These are phyloP conservation scores for Parambassis ranga DNA, from an alignment of 2,797 vertebrate genomes.

Conservation along the genomic window DNA sequence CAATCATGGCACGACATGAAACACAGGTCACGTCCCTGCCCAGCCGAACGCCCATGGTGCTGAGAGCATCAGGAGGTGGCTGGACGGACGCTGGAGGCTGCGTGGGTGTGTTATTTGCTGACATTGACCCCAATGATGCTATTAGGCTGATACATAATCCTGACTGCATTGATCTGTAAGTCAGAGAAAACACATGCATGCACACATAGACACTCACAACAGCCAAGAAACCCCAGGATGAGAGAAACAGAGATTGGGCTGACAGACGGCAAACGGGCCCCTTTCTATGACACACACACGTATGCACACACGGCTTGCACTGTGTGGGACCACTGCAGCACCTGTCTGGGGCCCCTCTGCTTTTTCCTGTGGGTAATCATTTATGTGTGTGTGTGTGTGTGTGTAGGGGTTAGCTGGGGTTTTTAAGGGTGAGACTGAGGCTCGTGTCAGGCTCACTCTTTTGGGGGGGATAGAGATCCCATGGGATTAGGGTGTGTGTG, in stretches of 20 bases:
- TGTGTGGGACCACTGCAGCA: constrained; percentile 58
- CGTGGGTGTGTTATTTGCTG: constrained; percentile 40
- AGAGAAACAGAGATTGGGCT: constrained; percentile 48
- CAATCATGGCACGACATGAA: constrained; percentile 23
- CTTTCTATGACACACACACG: constrained; percentile 28
- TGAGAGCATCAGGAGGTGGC: neutral
- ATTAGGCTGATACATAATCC: constrained; percentile 76
- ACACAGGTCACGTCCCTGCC: constrained; percentile 12
- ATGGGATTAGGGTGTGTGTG: constrained; percentile 67
- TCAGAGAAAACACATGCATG: constrained; percentile 9
- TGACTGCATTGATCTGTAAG: constrained; percentile 74
- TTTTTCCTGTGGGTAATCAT: constrained; percentile 24
- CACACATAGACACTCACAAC: neutral
- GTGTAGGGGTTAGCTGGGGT: constrained; percentile 40
- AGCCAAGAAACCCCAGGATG: constrained; percentile 53
- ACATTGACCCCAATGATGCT: constrained; percentile 67
- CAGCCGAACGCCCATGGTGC: neutral
- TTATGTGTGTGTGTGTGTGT: constrained; percentile 14
- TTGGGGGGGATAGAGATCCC: constrained; percentile 65
- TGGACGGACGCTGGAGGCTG: neutral
- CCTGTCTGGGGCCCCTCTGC: constrained; percentile 73
- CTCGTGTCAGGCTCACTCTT: constrained; percentile 76
- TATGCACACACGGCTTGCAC: constrained; percentile 13
- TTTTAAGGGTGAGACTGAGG: constrained; percentile 61
- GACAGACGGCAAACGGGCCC: constrained; percentile 71